These are phyloP conservation scores for Tridacna gigas DNA, from an alignment of 2,888 invertebrate species.

Conservation along the genomic window DNA sequence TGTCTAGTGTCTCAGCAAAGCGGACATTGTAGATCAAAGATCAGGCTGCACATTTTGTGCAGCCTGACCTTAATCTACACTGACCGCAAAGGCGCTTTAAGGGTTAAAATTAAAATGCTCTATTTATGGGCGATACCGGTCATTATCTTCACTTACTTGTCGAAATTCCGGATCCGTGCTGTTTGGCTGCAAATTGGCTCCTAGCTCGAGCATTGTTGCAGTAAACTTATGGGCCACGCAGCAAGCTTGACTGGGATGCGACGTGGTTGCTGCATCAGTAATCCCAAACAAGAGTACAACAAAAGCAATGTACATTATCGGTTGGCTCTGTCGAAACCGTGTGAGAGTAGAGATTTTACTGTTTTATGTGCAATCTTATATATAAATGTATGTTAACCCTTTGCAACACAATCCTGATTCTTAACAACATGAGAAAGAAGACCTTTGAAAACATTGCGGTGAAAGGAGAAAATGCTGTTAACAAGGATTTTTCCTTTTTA, in stretches of 20 bases:
- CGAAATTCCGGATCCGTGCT: constrained; percentile 23
- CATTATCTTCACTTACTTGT: neutral
- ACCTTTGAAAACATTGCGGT: constrained; percentile 6
- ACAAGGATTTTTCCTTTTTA: neutral
- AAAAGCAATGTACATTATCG: neutral
- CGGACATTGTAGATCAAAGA: too few species aligned
- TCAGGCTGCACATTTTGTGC: too few species aligned
- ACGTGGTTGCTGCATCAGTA: constrained; percentile 2
- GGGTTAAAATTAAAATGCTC: too few species aligned
- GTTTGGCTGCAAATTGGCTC: constrained; percentile 3
- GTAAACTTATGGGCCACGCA: constrained; percentile 17
- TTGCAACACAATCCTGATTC: neutral
- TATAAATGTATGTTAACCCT: neutral
- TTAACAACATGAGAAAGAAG: neutral
- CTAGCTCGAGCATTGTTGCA: constrained; percentile 6
- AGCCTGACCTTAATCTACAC: too few species aligned
- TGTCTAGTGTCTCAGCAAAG: too few species aligned
- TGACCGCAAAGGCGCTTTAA: too few species aligned
- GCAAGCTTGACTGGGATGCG: neutral
- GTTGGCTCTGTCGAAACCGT: neutral
- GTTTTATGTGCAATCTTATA: constrained; percentile 5
- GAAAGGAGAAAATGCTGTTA: constrained; percentile 5
- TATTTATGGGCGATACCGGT: too few species aligned
- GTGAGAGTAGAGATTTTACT: neutral
- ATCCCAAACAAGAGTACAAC: neutral